Conservation (phyloP, 2,797 vertebrate species). For the Fratercula arctica region DNA sequence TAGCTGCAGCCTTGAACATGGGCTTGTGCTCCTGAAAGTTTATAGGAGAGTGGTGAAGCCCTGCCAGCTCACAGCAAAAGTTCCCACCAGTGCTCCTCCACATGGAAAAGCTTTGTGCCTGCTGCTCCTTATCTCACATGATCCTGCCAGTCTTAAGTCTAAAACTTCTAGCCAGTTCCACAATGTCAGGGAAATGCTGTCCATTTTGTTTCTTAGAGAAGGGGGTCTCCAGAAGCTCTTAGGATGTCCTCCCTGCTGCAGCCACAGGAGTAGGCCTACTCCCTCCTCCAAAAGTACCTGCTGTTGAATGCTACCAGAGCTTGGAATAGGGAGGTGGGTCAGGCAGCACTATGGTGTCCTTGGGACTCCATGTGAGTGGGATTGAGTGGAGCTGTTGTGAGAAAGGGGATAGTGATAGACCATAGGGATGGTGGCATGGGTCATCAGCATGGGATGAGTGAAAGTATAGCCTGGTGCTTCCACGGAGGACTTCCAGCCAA, state of each 20-base stretch:
- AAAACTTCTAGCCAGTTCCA: neutral
- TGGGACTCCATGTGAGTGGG: neutral
- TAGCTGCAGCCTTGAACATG: neutral
- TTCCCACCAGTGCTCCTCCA: neutral
- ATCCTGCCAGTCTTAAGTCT: neutral
- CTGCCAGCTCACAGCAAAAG: neutral
- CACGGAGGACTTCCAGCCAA: neutral
- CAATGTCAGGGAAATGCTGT: neutral
- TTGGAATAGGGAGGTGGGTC: neutral
- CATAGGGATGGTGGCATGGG: neutral
- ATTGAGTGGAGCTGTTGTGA: neutral
- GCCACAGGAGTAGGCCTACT: neutral
- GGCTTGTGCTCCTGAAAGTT: neutral
- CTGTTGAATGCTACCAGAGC: neutral
- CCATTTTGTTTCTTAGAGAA: neutral
- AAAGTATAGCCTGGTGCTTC: neutral
- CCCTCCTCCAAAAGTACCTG: fast-evolving
- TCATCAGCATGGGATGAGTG: neutral
- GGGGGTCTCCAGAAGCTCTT: neutral
- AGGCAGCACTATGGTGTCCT: neutral
- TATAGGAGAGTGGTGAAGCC: neutral
- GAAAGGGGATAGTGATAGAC: neutral
- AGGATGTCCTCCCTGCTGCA: neutral
- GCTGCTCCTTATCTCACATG: neutral
- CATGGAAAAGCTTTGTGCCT: neutral